These are phyloP conservation scores for Neuroscelio doddi DNA, from an alignment of 2,888 invertebrate genomes.

Conservation along the genomic window DNA sequence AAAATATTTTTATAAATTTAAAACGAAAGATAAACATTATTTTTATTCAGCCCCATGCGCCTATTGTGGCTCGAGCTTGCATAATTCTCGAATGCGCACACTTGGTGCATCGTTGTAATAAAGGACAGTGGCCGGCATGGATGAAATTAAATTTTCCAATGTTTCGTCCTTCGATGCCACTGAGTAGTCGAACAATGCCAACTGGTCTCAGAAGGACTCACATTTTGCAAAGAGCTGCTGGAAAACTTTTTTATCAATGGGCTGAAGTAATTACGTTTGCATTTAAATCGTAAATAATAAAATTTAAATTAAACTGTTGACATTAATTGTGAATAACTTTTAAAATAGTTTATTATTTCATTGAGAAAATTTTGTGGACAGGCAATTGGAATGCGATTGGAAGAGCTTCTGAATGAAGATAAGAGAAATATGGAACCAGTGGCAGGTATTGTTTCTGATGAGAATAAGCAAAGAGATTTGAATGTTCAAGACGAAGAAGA, in stretches of 20 bases:
- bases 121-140: slow-evolving; percentile 99
- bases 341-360: too few relatives aligned
- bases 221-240: slow-evolving; percentile 90
- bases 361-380: slow-evolving; percentile 59
- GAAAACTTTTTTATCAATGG: slow-evolving; percentile 98
- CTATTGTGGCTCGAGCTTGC: slow-evolving; percentile 93
- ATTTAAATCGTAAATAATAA: slow-evolving; percentile 4
- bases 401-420: slow-evolving; percentile 91
- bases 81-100: slow-evolving; percentile 95
- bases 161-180: slow-evolving; percentile 81
- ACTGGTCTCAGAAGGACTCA: slow-evolving; percentile 79
- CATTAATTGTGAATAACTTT: too few relatives aligned
- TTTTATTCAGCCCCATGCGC: slow-evolving; percentile 86
- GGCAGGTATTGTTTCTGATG: slow-evolving; percentile 80
- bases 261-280: slow-evolving; percentile 79
- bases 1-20: too few relatives aligned
- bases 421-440: slow-evolving; percentile 81
- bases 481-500: slow-evolving; percentile 93
- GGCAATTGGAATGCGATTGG: slow-evolving; percentile 90
- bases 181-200: slow-evolving; percentile 73
- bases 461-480: slow-evolving; percentile 84
- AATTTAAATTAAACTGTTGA: neutral
- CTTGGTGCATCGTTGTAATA: slow-evolving; percentile 97
- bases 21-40: too few relatives aligned
- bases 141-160: slow-evolving; percentile 89